Evolutionary conservation across 2,888 invertebrate species (phyloP), one percentile per base, ranked within the genome.

Genomic region (Diarsia rubi): DNA sequence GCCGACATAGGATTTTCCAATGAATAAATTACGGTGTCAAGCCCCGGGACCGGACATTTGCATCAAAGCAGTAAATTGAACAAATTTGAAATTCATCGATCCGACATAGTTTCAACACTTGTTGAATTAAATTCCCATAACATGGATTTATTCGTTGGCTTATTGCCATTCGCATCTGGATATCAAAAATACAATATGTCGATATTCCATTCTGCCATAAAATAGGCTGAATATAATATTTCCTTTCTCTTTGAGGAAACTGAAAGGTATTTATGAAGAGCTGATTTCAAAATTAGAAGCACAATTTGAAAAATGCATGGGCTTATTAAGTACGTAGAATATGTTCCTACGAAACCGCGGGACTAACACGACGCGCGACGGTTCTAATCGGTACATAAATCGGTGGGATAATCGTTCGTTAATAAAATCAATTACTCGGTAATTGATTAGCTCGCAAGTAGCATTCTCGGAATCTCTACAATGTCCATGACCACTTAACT

Each of bases 61-160:
- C 93, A 92, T 89, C 84, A 73, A 74, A 83, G 81, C 88, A 88
- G 90, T 92, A 92, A 91, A 92, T 92, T 90, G 90, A 91, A 91
- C 91, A 91, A 92, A 94, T 94, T 94, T 94, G 91, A 92, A 92
- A 93, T 94, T 93, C 91, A 93, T 94, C 90, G 93, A 90, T 78
- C 78, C 76, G 82, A 75, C 82, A 87, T 79, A 85, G 82, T 82
- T 82, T 85, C 85, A 84, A 85, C 86, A 86, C 86, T 88, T 84
- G 84, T 77, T 79, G 83, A 87, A 87, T 87, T 88, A 84, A 82
- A 83, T 42, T 81, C 75, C 67, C 75, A 79, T 86, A 81, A 81
- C 81, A 73, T 76, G 65, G 70, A 88, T 86, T 85, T 81, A 86
- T 81, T 59, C 68, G 65, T 75, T 59, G 16, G n/a, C 73, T 63